phyloP scores from a whole-genome alignment of 2,797 vertebrate genomes.

The Acestrorhynchus altus region DNA sequence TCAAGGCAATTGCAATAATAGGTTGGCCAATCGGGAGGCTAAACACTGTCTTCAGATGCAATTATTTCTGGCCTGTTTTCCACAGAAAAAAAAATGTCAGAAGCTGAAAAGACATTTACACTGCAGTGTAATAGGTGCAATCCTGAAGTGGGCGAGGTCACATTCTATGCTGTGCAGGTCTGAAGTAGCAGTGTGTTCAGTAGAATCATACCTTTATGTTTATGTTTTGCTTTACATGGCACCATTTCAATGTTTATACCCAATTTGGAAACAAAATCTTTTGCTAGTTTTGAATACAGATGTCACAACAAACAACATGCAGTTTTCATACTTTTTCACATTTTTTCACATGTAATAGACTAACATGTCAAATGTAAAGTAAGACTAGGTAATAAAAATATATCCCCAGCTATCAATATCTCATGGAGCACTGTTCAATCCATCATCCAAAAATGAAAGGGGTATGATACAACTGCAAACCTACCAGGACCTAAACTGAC shows the following conservation, averaged over 20 bases:
- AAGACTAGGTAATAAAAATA: too few relatives aligned
- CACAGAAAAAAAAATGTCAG: conserved; percentile 25
- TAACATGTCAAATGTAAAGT: too few relatives aligned
- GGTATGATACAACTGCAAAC: too few relatives aligned
- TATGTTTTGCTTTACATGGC: neutral
- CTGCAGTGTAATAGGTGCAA: neutral
- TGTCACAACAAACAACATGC: too few relatives aligned
- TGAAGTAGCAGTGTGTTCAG: neutral
- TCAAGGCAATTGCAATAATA: conserved; percentile 55
- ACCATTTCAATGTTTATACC: neutral
- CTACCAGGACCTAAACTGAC: too few relatives aligned
- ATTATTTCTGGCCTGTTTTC: conserved; percentile 53
- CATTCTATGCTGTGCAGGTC: neutral
- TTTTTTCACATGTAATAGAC: too few relatives aligned
- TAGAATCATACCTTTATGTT: neutral
- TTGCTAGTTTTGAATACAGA: neutral
- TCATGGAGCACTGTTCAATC: too few relatives aligned
- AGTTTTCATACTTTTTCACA: too few relatives aligned
- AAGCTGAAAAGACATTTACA: conserved; percentile 29
- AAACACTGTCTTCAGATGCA: conserved; percentile 50
- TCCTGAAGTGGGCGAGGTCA: neutral
- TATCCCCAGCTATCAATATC: too few relatives aligned
- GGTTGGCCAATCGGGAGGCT: conserved; percentile 49
- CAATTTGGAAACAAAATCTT: too few relatives aligned
- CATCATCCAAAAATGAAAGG: too few relatives aligned